Evolutionary conservation across 2,797 vertebrate genomes (phyloP), one percentile per base, ranked within the genome.

Genomic region (Lacerta bilineata): DNA sequence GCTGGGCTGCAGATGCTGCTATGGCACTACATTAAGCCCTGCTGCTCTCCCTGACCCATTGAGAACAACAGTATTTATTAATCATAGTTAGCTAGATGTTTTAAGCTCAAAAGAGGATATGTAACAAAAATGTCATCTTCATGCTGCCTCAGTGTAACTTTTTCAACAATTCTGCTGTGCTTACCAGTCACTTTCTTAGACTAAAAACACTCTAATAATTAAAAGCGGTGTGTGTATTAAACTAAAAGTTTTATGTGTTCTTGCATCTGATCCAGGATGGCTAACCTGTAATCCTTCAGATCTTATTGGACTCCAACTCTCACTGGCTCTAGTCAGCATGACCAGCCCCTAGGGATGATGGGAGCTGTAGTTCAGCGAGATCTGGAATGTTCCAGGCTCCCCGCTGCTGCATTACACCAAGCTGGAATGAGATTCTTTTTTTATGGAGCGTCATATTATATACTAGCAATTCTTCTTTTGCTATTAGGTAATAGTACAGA

Each of bases 401-500:
- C 33, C 8, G 3, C 13, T 39, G 17, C 33, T 74, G 33, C 36
- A 78, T 17, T 50, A n/a, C n/a, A 36, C 55, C 2, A 66, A 66
- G 29, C 27, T 33, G 18, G 17, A 74, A 18, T 87, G 8, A 39
- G n/a, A 18, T 5, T 13, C 72, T 64, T 76, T 18, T 18, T 27
- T 23, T 46, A 2, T 66, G 36, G 27, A 23, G 4, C 66, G 8
- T 64, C 50, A 39, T 36, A 39, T 27, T 55, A 29, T 64, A 36
- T 8, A 55, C 50, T 55, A 77, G 69, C 77, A 29, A 87, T 77
- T 43, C 46, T 84, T 33, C n/a, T 61, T 69, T 20, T 85, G 25
- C 46, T 82, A 74, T 41, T 92, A 96, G 96, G 97, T 86, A 95
- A 93, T 43, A 94, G 86, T 68, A 93, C 91, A 33, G 96, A 97